Conservation (phyloP, 2,888 invertebrate species). For the Sarcophaga subvicina region DNA sequence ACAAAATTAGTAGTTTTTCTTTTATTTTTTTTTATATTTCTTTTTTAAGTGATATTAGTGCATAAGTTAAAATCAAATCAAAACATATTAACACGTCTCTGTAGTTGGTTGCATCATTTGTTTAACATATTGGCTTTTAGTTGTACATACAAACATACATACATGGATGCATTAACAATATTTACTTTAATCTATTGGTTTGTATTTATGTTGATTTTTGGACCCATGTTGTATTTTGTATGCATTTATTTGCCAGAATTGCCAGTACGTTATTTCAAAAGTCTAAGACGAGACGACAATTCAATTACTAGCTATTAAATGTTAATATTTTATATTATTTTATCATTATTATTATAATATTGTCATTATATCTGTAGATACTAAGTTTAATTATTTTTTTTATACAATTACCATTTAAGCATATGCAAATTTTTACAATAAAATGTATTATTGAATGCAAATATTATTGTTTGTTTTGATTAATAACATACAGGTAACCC, state of each 20-base stretch:
- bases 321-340: slow-evolving; percentile 12
- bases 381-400: slow-evolving; percentile 25
- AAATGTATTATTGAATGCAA: slow-evolving; percentile 49
- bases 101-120: slow-evolving; percentile 47
- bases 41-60: slow-evolving; percentile 75
- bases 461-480: not conserved
- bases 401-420: not conserved
- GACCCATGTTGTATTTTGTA: slow-evolving; percentile 86
- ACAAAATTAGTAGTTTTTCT: not conserved
- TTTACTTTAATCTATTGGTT: slow-evolving; percentile 84
- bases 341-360: not conserved
- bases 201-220: slow-evolving; percentile 85
- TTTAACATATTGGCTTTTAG: not conserved
- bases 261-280: slow-evolving; percentile 83
- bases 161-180: slow-evolving; percentile 75
- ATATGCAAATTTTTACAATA: slow-evolving; percentile 37
- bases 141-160: not conserved
- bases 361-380: no score
- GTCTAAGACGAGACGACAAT: slow-evolving; percentile 53
- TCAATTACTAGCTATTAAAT: slow-evolving; percentile 46
- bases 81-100: not conserved
- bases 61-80: slow-evolving; percentile 67
- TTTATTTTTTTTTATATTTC: slow-evolving; percentile 19
- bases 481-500: no score
- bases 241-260: slow-evolving; percentile 86